Evolutionary conservation across 1,140 invertebrate genomes (phyloP), one percentile per base, ranked within the genome.

Genomic region (Drosophila sturtevanti): DNA sequence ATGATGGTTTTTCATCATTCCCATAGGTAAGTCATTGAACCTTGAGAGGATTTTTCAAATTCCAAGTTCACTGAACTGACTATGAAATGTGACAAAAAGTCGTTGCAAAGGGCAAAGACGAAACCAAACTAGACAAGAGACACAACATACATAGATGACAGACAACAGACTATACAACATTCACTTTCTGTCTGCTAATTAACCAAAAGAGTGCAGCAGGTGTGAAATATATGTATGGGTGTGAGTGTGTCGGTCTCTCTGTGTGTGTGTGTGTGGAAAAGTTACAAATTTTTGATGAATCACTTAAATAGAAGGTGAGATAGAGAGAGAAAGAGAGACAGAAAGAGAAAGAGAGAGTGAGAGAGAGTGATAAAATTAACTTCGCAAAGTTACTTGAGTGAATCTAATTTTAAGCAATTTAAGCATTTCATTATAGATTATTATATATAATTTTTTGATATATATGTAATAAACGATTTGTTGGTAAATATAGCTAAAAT

Each of bases 21-120:
- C 31, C 31, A 54, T 66, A 62, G 66, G 48, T 59, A 60, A 58
- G 51, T 67, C 56, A 56, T 24, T 37, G 51, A 67, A 68, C 64
- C 72, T 51, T 68, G 72, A 63, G 64, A 48, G 72, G 58, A 68
- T 76, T 34, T 77, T 70, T 64, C 67, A 69, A 72, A 34, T 44
- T 65, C 21, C 34, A 48, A 34, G 82, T 87, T 86, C 81, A 79
- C 35, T 81, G 81, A 87, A 87, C 82, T 71, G 82, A 62, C 67
- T 78, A 68, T 48, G 68, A 68, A 76, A 65, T 72, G 24, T 54
- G 58, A 63, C 52, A 56, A 38, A 63, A 69, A 58, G 62, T 62
- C 14, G 35, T 21, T 4, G 16, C 10, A 56, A 77, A 64, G 21
- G 31, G 54, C 59, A 35, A 51, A 63, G 24, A 63, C 24, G 41